Base-by-base conservation (phyloP, 2,888 invertebrate genomes). In the Papilio elwesi region DNA sequence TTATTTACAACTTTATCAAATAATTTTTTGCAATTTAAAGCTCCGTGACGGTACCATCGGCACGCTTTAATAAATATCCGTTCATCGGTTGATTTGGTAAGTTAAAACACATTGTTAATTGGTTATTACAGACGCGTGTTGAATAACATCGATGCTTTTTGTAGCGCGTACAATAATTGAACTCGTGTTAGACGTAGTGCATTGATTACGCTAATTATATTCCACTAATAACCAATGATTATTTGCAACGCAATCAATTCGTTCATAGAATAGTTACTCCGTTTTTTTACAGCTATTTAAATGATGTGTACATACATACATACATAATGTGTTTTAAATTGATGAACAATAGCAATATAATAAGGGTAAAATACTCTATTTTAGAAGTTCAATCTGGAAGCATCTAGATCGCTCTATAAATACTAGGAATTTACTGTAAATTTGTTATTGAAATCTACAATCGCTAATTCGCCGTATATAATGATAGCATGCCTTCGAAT, bases 131-230 rank as follows among this genome's bases (percentile, higher is more conserved):
- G 9, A n/a, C 59, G 9, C 9, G 10, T 59, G 15, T 43, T 59
- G 43, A 38, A 57, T 57, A 57, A 38, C 38, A 26, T 36, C 13
- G 38, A 43, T 62, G n/a, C 15, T 62, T 62, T 59, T 62, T 62
- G 43, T 36, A n/a, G 15, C 43, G 38, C 10, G 43, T 26, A 4
- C 15, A n/a, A 59, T 59, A 38, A 59, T 38, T 43, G 43, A 15
- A 62, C 59, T 62, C 43, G 43, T 15, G n/a, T 62, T 59, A 43
- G 9, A 62, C 43, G 9, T 43, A 59, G 9, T 36, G 6, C 26
- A 26, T 26, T 51, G 4, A 15, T 38, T 59, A 4, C 10, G n/a
- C n/a, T 15, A 3, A 12, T 36, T 59, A 43, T 9, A 26, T 26
- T 4, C 38, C 3, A 6, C 13, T 15, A 15, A 62, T 43, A 36